Conservation (phyloP, 1,140 invertebrate species). For the Drosophila lowei region DNA sequence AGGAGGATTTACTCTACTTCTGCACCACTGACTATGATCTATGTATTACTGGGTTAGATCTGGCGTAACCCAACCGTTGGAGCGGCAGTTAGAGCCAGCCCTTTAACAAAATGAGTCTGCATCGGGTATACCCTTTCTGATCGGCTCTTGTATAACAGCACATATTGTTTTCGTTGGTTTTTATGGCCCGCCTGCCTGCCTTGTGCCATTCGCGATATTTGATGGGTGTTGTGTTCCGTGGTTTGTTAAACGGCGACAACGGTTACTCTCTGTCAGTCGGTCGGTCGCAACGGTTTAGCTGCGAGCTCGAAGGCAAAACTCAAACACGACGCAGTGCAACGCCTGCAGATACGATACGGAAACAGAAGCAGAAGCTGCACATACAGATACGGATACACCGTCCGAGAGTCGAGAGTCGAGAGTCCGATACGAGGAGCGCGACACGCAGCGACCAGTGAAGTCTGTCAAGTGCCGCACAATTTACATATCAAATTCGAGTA, state of each 20-base stretch:
- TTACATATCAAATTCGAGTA: background rate
- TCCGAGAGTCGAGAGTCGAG: constrained; percentile 29
- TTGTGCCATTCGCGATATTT: constrained; percentile 71
- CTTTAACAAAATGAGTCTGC: too few relatives aligned
- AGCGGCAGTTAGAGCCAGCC: too few relatives aligned
- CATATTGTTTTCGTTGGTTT: constrained; percentile 40
- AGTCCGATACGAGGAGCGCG: constrained; percentile 20
- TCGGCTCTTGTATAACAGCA: constrained; percentile 41
- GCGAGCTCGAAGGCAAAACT: constrained; percentile 45
- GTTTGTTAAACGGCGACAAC: constrained; percentile 30
- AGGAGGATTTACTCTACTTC: too few relatives aligned
- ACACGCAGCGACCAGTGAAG: constrained; percentile 29
- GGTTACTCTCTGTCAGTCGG: constrained; percentile 56
- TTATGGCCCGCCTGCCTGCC: constrained; percentile 50
- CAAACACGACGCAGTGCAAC: constrained; percentile 37
- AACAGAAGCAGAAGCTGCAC: constrained; percentile 8
- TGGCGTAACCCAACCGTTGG: too few relatives aligned
- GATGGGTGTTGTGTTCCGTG: constrained; percentile 43
- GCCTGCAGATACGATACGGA: constrained; percentile 54
- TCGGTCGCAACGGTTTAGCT: constrained; percentile 19
- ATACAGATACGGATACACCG: constrained; percentile 30
- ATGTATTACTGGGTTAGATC: too few relatives aligned
- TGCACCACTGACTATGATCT: too few relatives aligned
- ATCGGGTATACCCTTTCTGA: constrained; percentile 12
- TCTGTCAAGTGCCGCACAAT: constrained; percentile 13